Percentiles rank a stretch among this genome's conserved stretches.
These are phyloP conservation scores for Zaprionus taronus DNA, from an alignment of 1,140 invertebrate species.

Conservation along the genomic window DNA sequence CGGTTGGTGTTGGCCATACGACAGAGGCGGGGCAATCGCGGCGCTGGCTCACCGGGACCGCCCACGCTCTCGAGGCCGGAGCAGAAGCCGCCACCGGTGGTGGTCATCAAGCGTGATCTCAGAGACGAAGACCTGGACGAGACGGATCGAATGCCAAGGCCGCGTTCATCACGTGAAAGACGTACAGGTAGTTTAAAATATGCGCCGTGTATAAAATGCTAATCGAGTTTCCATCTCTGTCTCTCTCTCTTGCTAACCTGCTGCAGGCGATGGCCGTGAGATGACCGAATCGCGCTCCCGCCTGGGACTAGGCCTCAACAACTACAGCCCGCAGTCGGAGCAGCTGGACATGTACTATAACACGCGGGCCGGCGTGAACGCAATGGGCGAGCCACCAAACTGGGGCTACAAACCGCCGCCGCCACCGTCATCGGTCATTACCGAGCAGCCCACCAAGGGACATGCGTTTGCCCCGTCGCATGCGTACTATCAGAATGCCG, in stretches of 20 bases:
- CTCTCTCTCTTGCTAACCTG: not conserved
- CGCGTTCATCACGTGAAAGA: constrained; percentile 85
- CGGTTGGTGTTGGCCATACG: constrained; percentile 96
- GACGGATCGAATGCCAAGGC: constrained; percentile 84
- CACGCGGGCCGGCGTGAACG: constrained; percentile 86
- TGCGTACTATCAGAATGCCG: constrained; percentile 92
- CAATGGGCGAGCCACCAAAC: constrained; percentile 85
- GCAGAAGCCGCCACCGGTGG: constrained; percentile 95
- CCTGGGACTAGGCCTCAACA: constrained; percentile 88
- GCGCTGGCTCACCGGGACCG: constrained; percentile 88
- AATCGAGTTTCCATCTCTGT: constrained; percentile 49
- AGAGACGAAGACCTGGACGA: constrained; percentile 92
- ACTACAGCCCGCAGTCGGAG: constrained; percentile 88
- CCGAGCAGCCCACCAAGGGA: constrained; percentile 93
- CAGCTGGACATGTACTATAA: constrained; percentile 93
- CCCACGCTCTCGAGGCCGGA: constrained; percentile 88
- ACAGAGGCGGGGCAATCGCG: constrained; percentile 88
- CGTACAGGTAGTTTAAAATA: constrained; percentile 85
- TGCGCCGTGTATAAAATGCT: constrained; percentile 69
- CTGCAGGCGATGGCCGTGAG: constrained; percentile 89
- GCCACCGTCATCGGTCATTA: constrained; percentile 91
- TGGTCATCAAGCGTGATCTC: constrained; percentile 96
- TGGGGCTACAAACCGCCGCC: constrained; percentile 88
- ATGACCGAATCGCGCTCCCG: constrained; percentile 90
- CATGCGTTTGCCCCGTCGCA: constrained; percentile 92